These are phyloP conservation scores for Dicentrarchus labrax DNA, from an alignment of 2,113 vertebrate genomes.

Conservation along the genomic window DNA sequence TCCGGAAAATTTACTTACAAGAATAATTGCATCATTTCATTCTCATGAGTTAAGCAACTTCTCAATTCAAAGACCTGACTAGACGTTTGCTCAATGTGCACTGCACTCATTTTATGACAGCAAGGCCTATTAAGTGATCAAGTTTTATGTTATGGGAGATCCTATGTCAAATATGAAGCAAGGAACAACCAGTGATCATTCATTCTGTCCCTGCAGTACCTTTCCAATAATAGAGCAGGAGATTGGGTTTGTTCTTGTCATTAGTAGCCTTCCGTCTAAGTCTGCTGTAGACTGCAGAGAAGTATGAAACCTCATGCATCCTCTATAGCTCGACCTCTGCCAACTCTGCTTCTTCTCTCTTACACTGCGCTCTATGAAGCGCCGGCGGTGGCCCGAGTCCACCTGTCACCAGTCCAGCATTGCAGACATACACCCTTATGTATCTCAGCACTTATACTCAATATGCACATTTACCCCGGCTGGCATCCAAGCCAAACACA, in stretches of 20 bases:
- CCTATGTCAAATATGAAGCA: slow-evolving; percentile 54
- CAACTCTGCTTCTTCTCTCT: slow-evolving; percentile 42
- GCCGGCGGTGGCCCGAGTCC: slow-evolving; percentile 38
- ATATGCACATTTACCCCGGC: slow-evolving; percentile 13
- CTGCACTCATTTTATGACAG: slow-evolving; percentile 27
- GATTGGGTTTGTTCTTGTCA: slow-evolving; percentile 50
- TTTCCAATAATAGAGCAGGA: slow-evolving; percentile 36
- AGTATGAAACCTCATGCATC: slow-evolving; percentile 63
- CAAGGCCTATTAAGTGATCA: slow-evolving; percentile 48
- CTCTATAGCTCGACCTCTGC: slow-evolving; percentile 31
- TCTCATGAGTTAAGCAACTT: slow-evolving; percentile 35
- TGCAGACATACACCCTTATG: slow-evolving; percentile 12
- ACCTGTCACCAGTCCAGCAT: slow-evolving; percentile 44
- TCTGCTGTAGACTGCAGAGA: slow-evolving; percentile 41
- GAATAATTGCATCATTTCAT: slow-evolving; percentile 38
- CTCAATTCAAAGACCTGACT: slow-evolving; percentile 30
- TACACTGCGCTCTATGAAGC: slow-evolving; percentile 46
- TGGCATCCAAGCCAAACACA: slow-evolving; percentile 24
- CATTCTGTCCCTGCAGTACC: slow-evolving; percentile 37
- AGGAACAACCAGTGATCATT: slow-evolving; percentile 39
- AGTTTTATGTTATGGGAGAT: slow-evolving; percentile 56
- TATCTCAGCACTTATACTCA: slow-evolving; percentile 28
- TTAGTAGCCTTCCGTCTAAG: slow-evolving; percentile 35
- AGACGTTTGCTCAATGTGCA: slow-evolving; percentile 17
- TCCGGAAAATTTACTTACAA: slow-evolving; percentile 33